A percentile compares a stretch with the other conserved stretches of the same genome.
Evolutionary conservation across 2,113 vertebrate genomes (phyloP).

Genomic region (Leuciscus idus): DNA sequence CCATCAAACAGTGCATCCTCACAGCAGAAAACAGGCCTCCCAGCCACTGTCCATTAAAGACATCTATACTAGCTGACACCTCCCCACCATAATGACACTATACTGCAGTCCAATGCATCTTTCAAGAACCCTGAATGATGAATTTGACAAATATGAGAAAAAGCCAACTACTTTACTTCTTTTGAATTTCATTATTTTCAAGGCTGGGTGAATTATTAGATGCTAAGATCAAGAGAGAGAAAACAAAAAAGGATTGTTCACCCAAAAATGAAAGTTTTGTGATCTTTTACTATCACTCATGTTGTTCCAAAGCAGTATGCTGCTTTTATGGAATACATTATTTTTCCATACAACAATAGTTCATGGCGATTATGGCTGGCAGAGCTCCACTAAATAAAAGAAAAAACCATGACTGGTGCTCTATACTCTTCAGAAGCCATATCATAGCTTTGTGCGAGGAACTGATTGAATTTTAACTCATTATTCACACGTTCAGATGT

Average conservation of each 20-base stretch:
- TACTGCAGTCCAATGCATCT: not conserved
- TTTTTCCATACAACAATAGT: slow-evolving; percentile 8
- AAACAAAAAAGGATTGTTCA: not conserved
- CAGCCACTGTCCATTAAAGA: slow-evolving; percentile 41
- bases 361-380: not conserved
- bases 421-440: not conserved
- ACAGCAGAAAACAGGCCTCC: slow-evolving; percentile 41
- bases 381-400: not conserved
- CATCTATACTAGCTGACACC: slow-evolving; percentile 45
- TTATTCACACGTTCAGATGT: not conserved
- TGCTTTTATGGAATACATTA: not conserved
- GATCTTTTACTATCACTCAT: not conserved
- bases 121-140: slow-evolving; percentile 18
- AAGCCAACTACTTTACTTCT: slow-evolving; percentile 24
- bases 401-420: not conserved
- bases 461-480: not conserved
- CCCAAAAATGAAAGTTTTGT: slow-evolving; percentile 1
- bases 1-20: slow-evolving; percentile 31
- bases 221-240: not conserved
- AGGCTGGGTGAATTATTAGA: not conserved
- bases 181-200: not conserved
- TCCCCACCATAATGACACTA: slow-evolving; percentile 29
- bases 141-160: slow-evolving; percentile 46
- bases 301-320: not conserved
- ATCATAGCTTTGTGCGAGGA: not conserved